These are phyloP conservation scores for Anthopleura xanthogrammica DNA, from an alignment of 92 coral and sea anemone genomes.

Conservation along the genomic window DNA sequence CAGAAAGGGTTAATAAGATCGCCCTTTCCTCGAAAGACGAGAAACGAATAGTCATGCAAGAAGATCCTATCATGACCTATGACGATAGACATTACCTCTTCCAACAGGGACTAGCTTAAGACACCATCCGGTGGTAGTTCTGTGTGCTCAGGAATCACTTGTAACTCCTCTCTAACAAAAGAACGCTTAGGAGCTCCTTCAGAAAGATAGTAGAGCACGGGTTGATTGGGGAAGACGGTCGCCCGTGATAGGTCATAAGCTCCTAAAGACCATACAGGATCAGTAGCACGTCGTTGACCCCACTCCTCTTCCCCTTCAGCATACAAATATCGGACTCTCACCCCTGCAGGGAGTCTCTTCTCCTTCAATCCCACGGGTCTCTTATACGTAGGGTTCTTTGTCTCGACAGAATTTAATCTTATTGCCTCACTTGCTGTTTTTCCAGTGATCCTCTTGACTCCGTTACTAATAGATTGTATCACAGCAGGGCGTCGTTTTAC, in stretches of 20 bases:
- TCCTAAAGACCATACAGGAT: slow-evolving; percentile 33
- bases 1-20: too few relatives aligned
- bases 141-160: neutral
- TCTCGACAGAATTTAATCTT: neutral
- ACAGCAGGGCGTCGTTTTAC: slow-evolving; percentile 14
- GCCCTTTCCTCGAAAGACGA: too few relatives aligned
- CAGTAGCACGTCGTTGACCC: slow-evolving; percentile 26
- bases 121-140: neutral
- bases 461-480: neutral
- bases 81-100: too few relatives aligned
- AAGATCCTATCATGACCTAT: too few relatives aligned
- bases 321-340: slow-evolving; percentile 10
- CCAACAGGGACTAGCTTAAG: too few relatives aligned
- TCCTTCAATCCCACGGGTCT: slow-evolving; percentile 21
- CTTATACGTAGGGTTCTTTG: neutral
- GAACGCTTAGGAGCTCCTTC: slow-evolving; percentile 1
- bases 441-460: neutral
- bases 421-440: neutral
- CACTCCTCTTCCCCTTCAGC: slow-evolving; percentile 23
- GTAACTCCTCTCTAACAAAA: slow-evolving; percentile 20
- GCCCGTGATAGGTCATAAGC: neutral
- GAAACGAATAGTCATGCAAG: too few relatives aligned
- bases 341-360: slow-evolving; percentile 1
- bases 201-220: slow-evolving; percentile 16
- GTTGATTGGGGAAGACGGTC: neutral